These are phyloP conservation scores for Lophotriccus pileatus DNA, from an alignment of 2,797 vertebrate genomes.

Conservation along the genomic window DNA sequence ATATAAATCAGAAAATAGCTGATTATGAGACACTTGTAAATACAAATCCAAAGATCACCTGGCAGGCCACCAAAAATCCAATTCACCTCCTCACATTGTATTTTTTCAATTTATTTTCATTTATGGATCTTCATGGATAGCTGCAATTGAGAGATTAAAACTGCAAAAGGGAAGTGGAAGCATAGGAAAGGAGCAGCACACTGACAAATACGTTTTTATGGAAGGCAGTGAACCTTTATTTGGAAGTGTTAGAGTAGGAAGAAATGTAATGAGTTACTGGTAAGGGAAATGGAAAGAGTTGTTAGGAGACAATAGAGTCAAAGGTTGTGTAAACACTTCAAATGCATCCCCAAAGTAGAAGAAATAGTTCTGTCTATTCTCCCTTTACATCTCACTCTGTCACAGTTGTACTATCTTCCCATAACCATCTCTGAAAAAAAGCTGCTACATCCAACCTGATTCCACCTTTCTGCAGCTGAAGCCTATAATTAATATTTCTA, in stretches of 20 bases:
- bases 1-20: not conserved
- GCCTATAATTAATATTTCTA: not conserved
- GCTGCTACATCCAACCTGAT: not conserved
- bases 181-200: not conserved
- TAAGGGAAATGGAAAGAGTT: not conserved
- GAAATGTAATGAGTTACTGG: not conserved
- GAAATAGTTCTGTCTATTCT: not conserved
- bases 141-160: not conserved
- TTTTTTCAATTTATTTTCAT: not conserved
- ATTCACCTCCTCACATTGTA: not conserved
- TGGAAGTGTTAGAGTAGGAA: not conserved
- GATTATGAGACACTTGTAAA: not conserved
- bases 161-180: not conserved
- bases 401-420: not conserved
- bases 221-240: not conserved
- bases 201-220: not conserved
- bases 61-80: not conserved
- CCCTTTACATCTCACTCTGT: not conserved
- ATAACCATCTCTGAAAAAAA: not conserved
- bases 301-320: not conserved
- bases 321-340: not conserved
- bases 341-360: not conserved
- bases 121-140: not conserved
- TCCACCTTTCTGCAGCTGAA: not conserved
- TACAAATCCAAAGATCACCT: not conserved